Evolutionary conservation across 2,888 invertebrate genomes (phyloP).

Genomic region (Torymus aiolomorphi): DNA sequence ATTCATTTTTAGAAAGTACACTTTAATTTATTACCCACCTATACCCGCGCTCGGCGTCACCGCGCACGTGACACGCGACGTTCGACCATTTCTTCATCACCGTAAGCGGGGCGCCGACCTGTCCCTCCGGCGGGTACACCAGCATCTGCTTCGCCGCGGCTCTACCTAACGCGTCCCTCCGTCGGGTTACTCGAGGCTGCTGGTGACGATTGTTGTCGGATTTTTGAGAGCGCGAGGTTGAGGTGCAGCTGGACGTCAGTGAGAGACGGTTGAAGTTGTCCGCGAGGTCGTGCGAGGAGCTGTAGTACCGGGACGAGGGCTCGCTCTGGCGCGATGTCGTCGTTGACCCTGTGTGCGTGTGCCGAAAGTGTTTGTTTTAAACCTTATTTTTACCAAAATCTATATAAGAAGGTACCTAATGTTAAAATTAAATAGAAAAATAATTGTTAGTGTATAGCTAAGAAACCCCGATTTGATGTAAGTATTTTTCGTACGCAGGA

Average conservation of each 20-base stretch:
- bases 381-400: too few relatives aligned
- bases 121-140: slow-evolving; percentile 66
- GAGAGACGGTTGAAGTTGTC: slow-evolving; percentile 5
- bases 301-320: too few relatives aligned
- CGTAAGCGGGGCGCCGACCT: slow-evolving; percentile 64
- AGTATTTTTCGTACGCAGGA: too few relatives aligned
- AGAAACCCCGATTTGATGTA: too few relatives aligned
- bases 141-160: slow-evolving; percentile 61
- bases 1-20: too few relatives aligned
- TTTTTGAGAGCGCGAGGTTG: background rate
- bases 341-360: too few relatives aligned
- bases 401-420: too few relatives aligned
- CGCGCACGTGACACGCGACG: slow-evolving; percentile 63
- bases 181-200: slow-evolving; percentile 58
- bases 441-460: too few relatives aligned
- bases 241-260: slow-evolving; percentile 11
- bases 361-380: too few relatives aligned
- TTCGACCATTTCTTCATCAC: slow-evolving; percentile 67
- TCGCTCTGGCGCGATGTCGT: too few relatives aligned
- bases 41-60: slow-evolving; percentile 47
- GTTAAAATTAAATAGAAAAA: too few relatives aligned
- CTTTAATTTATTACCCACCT: slow-evolving; percentile 52
- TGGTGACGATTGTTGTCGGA: background rate
- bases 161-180: slow-evolving; percentile 44
- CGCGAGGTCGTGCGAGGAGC: too few relatives aligned